phyloP scores from a whole-genome alignment of 2,888 invertebrate genomes.

The Cancer borealis region DNA sequence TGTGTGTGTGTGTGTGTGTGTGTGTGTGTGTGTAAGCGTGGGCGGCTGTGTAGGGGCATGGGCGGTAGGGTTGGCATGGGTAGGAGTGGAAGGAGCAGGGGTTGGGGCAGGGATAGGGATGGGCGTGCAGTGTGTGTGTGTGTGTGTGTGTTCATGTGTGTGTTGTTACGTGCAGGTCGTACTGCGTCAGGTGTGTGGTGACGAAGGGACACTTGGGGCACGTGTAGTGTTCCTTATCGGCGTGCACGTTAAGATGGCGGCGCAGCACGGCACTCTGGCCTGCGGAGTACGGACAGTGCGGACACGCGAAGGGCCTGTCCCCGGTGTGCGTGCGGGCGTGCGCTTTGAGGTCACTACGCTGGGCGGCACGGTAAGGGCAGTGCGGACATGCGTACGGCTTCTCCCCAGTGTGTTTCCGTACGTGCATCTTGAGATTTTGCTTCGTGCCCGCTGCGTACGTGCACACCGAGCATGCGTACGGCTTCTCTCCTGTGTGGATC shows the following conservation, averaged over 20 bases:
- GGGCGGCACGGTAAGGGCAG: slow-evolving; percentile 59
- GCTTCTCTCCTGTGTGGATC: slow-evolving; percentile 75
- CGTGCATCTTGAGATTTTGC: slow-evolving; percentile 65
- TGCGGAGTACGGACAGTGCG: slow-evolving; percentile 60
- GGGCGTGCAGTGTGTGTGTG: no score
- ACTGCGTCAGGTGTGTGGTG: slow-evolving; percentile 29
- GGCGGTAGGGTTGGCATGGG: no score
- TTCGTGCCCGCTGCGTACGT: slow-evolving; percentile 63
- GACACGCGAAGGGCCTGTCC: slow-evolving; percentile 54
- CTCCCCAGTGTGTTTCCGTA: slow-evolving; percentile 61
- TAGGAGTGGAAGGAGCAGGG: no score
- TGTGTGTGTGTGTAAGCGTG: no score
- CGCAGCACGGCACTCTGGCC: slow-evolving; percentile 47
- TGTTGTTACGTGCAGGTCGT: slow-evolving; percentile 39
- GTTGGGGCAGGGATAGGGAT: no score
- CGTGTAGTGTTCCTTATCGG: slow-evolving; percentile 51
- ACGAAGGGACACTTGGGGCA: slow-evolving; percentile 64
- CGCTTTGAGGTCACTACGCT: slow-evolving; percentile 24
- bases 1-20: no score
- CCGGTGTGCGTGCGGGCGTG: slow-evolving; percentile 63
- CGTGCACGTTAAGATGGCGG: slow-evolving; percentile 55
- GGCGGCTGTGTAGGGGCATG: no score
- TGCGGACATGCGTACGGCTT: slow-evolving; percentile 60
- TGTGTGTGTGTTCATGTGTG: background rate
- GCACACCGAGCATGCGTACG: slow-evolving; percentile 69